A percentile compares a stretch with the other conserved stretches of the same genome.
Evolutionary conservation across 2,888 invertebrate genomes (phyloP).

Genomic region (Drosophila limbata): DNA sequence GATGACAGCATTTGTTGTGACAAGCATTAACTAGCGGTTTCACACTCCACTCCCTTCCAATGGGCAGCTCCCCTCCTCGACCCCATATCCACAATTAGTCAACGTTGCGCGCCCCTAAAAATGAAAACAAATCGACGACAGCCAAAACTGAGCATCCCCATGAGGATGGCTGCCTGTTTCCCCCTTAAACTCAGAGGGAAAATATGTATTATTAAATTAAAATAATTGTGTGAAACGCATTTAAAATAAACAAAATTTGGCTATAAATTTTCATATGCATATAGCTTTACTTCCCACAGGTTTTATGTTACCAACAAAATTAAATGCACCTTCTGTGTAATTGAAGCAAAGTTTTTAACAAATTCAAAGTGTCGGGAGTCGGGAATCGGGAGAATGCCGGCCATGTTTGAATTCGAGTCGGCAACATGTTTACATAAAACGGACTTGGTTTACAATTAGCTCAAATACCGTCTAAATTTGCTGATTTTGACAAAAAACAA

Average conservation of each 20-base stretch:
- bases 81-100: constrained; percentile 50
- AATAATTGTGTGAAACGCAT: constrained; percentile 68
- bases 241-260: constrained; percentile 47
- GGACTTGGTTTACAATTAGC: constrained; percentile 74
- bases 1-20: constrained; percentile 79
- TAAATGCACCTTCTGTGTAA: constrained; percentile 70
- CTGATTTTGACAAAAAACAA: constrained; percentile 49
- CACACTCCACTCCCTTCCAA: constrained; percentile 53
- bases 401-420: constrained; percentile 77
- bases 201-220: constrained; percentile 72
- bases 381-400: constrained; percentile 44
- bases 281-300: constrained; percentile 79
- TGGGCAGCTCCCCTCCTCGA: constrained; percentile 3
- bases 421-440: constrained; percentile 81
- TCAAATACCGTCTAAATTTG: constrained; percentile 44
- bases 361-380: constrained; percentile 14
- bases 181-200: constrained; percentile 4
- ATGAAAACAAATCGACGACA: constrained; percentile 66
- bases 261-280: constrained; percentile 44
- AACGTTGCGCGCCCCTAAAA: constrained; percentile 28
- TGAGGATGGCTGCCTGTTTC: constrained; percentile 4
- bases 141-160: constrained; percentile 49
- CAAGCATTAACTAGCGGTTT: constrained; percentile 78
- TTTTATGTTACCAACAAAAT: constrained; percentile 61
- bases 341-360: constrained; percentile 51